Base-by-base conservation (phyloP, 2,888 invertebrate species). In the Pyrocoelia pectoralis region DNA sequence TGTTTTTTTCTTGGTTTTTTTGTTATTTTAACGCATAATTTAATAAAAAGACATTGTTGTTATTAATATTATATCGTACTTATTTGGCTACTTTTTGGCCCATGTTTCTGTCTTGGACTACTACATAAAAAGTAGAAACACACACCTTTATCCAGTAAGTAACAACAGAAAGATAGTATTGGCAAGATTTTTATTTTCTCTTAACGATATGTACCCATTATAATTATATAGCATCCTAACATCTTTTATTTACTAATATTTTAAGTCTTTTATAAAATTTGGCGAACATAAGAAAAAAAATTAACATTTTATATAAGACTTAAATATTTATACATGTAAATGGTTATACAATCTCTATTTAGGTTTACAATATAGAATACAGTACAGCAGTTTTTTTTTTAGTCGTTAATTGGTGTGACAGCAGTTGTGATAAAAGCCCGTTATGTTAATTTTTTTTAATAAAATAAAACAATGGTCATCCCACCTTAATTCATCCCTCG, bases 161-260 rank as follows among this genome's bases (percentile, higher is more conserved):
- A n/a, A 24, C 24, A 24, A 6, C 24, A 24, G 6, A 24, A 3
- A 24, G 24, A 24, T 24, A 6, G 3, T 33, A 33, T 46, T 46
- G 46, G 17, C 62, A 68, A 63, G 56, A 64, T 56, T 61, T 67
- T 68, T 67, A 67, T 65, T 67, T 68, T 53, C 55, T 66, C 57
- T 63, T 61, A 65, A 65, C 69, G 69, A 69, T 69, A 69, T 69
- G 69, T 69, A 67, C 67, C 63, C 69, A 69, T 69, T 69, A 69
- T 69, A 69, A 63, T 69, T 67, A 67, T 64, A 69, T 65, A 65
- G 64, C 65, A 41, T 65, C 65, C 63, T 56, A 65, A 56, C 52
- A 56, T 65, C 59, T 48, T 56, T 61, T 65, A 63, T 65, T 61
- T 65, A 52, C 18, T 65, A 57, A 65, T 54, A 55, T 60, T 61